phyloP scores from a whole-genome alignment of 2,888 invertebrate genomes.

The Falcaria lacertinaria region DNA sequence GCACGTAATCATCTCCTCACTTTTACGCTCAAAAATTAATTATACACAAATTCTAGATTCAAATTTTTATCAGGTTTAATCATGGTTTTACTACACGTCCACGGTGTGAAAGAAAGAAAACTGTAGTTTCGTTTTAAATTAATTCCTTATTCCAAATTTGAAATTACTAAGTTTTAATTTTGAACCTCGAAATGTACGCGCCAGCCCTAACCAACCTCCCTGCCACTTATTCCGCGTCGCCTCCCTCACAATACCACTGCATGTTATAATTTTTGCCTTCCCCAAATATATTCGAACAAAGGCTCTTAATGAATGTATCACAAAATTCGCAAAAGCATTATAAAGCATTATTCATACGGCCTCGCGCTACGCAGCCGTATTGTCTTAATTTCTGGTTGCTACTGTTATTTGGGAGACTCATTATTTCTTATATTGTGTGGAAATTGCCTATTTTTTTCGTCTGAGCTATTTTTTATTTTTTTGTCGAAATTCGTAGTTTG shows the following conservation, averaged over 20 bases:
- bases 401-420: slow-evolving; percentile 6
- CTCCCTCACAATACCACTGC: slow-evolving; percentile 64
- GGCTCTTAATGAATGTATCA: slow-evolving; percentile 76
- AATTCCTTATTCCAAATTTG: too few species aligned
- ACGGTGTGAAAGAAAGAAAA: too few species aligned
- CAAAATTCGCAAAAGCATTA: slow-evolving; percentile 71
- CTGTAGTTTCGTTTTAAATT: too few species aligned
- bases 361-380: slow-evolving; percentile 14
- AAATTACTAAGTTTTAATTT: too few species aligned
- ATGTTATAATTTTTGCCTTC: slow-evolving; percentile 78
- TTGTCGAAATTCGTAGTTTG: too few species aligned
- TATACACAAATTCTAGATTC: too few species aligned
- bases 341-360: slow-evolving; percentile 64
- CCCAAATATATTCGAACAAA: slow-evolving; percentile 73
- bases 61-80: too few species aligned
- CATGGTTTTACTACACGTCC: too few species aligned
- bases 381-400: slow-evolving; percentile 16
- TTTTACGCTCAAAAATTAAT: too few species aligned
- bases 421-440: slow-evolving; percentile 1
- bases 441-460: background rate
- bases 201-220: slow-evolving; percentile 50
- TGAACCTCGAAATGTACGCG: too few species aligned
- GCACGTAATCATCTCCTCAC: too few species aligned
- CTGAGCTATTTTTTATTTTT: too few species aligned
- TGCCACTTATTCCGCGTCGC: slow-evolving; percentile 65